Conservation (phyloP, 1,140 invertebrate species). For the Cotesia chilonis region DNA sequence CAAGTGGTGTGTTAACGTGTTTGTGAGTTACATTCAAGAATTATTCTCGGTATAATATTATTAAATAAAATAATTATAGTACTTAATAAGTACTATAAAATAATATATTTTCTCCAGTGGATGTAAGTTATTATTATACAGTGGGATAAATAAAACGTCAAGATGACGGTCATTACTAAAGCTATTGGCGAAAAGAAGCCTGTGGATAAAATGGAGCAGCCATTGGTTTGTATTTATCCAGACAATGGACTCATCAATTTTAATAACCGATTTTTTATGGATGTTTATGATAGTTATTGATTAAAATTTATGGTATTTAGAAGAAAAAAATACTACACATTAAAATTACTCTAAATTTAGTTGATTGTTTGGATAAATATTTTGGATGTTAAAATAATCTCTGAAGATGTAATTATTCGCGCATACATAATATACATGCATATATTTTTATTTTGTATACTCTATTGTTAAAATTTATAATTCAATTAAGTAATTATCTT, state of each 20-base stretch:
- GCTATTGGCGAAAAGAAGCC: conserved; percentile 72
- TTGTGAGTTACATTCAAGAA: conserved; percentile 6
- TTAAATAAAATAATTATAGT: neutral
- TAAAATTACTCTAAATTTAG: too few relatives aligned
- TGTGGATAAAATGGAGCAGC: conserved; percentile 71
- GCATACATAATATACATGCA: too few relatives aligned
- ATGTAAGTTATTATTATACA: neutral
- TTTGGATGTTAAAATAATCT: too few relatives aligned
- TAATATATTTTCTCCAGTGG: neutral
- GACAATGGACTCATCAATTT: conserved; percentile 43
- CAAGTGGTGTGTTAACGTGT: conserved; percentile 30
- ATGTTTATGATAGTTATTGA: neutral
- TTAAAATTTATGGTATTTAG: too few relatives aligned
- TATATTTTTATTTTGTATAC: too few relatives aligned
- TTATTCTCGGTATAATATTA: too few relatives aligned
- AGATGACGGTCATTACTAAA: conserved; percentile 76
- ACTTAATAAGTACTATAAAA: neutral
- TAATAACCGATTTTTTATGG: conserved; percentile 46
- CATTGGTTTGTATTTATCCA: conserved; percentile 66
- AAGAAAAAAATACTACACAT: too few relatives aligned
- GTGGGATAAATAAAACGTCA: conserved; percentile 25
- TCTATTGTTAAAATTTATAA: too few relatives aligned
- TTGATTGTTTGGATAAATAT: too few relatives aligned
- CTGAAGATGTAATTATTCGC: too few relatives aligned
- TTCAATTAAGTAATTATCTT: too few relatives aligned